phyloP scores from a whole-genome alignment of 2,113 vertebrate genomes.

The Callionymus lyra region DNA sequence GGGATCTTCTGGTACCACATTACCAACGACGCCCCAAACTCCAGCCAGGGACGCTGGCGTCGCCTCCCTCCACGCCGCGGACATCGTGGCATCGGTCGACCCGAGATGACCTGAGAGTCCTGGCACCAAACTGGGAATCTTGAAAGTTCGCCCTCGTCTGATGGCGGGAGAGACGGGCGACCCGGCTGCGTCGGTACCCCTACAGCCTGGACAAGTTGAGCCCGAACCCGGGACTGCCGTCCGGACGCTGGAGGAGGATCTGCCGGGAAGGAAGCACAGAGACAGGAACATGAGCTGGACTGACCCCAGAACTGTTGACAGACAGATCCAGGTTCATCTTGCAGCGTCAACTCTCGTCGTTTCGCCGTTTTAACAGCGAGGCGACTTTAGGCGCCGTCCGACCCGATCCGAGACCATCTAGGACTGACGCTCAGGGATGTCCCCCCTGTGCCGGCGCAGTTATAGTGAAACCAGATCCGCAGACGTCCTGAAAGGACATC shows the following conservation, averaged over 20 bases:
- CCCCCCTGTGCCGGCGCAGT: too few species aligned
- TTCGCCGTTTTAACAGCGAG: too few species aligned
- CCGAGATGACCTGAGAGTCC: constrained; percentile 48
- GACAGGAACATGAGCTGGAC: constrained; percentile 48
- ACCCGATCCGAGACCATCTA: too few species aligned
- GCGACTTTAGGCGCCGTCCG: too few species aligned
- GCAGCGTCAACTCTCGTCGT: constrained; percentile 2
- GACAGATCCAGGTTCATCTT: constrained; percentile 41
- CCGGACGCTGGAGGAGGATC: constrained; percentile 50
- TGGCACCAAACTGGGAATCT: constrained; percentile 44
- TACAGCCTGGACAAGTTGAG: constrained; percentile 56
- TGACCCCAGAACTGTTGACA: constrained; percentile 42
- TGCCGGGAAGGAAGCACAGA: constrained; percentile 32
- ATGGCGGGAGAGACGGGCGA: constrained; percentile 66
- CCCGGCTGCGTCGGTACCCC: constrained; percentile 18
- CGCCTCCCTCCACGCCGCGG: constrained; percentile 38
- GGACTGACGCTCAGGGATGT: too few species aligned
- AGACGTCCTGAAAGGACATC: constrained; percentile 58
- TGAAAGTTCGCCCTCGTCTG: constrained; percentile 86
- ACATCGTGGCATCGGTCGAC: constrained; percentile 40
- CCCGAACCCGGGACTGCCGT: constrained; percentile 48
- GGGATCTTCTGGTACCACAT: constrained; percentile 66
- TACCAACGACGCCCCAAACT: constrained; percentile 44
- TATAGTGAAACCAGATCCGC: constrained; percentile 51
- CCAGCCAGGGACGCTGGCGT: constrained; percentile 21